Evolutionary conservation across 2,797 vertebrate genomes (phyloP).

Genomic region (Geotrypetes seraphini): DNA sequence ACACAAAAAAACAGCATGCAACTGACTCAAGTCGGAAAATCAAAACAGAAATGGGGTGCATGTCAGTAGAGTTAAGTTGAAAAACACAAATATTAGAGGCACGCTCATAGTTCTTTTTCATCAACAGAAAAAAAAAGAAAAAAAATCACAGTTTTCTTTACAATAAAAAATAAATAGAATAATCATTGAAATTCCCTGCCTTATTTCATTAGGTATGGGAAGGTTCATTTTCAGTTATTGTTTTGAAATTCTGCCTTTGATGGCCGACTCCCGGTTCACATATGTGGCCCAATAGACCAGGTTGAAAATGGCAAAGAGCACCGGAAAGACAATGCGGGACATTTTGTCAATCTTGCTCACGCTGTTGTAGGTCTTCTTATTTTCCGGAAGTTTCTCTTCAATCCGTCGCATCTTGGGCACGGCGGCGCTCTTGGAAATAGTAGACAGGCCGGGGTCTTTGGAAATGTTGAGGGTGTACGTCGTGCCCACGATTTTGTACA

Average conservation of each 20-base stretch:
- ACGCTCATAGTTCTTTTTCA: slow-evolving; percentile 12
- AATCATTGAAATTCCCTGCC: slow-evolving; percentile 6
- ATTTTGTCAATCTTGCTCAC: slow-evolving; percentile 99
- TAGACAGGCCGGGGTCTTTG: slow-evolving; percentile 83
- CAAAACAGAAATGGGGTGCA: slow-evolving; percentile 12
- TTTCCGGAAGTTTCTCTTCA: slow-evolving; percentile 75
- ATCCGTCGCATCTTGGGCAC: slow-evolving; percentile 61
- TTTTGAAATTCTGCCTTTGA: slow-evolving; percentile 84
- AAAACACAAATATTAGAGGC: slow-evolving; percentile 26
- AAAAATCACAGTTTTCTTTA: slow-evolving; percentile 27
- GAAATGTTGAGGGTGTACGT: slow-evolving; percentile 88
- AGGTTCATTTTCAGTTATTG: slow-evolving; percentile 53
- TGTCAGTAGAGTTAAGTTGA: slow-evolving; percentile 10
- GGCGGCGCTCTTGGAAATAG: slow-evolving; percentile 80
- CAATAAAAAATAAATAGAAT: slow-evolving; percentile 9
- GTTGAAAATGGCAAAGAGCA: slow-evolving; percentile 97
- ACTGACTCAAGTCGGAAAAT: not conserved
- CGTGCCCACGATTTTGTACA: slow-evolving; percentile 95
- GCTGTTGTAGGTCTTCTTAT: slow-evolving; percentile 93
- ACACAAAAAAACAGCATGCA: slow-evolving; percentile 5
- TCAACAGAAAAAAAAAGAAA: slow-evolving; percentile 11
- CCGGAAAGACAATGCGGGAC: slow-evolving; percentile 94
- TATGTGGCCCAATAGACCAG: slow-evolving; percentile 97
- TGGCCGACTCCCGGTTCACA: slow-evolving; percentile 88
- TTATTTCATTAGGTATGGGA: slow-evolving; percentile 27